Evolutionary conservation across 2,113 vertebrate genomes (phyloP).

Genomic region (Leuciscus idus): DNA sequence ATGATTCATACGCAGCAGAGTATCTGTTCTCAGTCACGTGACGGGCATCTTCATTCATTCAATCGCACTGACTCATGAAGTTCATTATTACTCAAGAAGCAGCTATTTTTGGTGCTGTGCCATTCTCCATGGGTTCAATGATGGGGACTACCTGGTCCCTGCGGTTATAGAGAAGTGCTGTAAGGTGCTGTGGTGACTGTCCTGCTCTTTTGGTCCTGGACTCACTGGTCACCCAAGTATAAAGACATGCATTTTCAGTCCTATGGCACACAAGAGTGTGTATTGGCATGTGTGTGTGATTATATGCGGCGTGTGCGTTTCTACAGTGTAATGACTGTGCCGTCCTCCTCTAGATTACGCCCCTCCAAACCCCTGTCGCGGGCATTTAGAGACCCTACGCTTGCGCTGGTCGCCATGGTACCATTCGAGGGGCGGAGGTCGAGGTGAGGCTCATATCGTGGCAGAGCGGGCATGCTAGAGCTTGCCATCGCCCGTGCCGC

Average conservation of each 20-base stretch:
- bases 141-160: slow-evolving; percentile 23
- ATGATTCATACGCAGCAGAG: slow-evolving; percentile 30
- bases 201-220: slow-evolving; percentile 15
- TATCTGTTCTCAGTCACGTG: not conserved
- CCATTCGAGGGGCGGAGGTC: slow-evolving; percentile 84
- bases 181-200: slow-evolving; percentile 44
- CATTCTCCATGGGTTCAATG: slow-evolving; percentile 49
- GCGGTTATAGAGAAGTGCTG: slow-evolving; percentile 56
- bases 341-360: slow-evolving; percentile 89
- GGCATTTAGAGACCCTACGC: slow-evolving; percentile 67
- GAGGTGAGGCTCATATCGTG: slow-evolving; percentile 81
- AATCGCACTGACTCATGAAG: slow-evolving; percentile 15
- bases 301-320: slow-evolving; percentile 10
- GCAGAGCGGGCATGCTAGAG: slow-evolving; percentile 79
- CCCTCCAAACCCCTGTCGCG: slow-evolving; percentile 66
- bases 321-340: slow-evolving; percentile 95
- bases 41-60: slow-evolving; percentile 43
- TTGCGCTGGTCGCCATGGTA: slow-evolving; percentile 71
- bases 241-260: slow-evolving; percentile 40
- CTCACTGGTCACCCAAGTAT: not conserved
- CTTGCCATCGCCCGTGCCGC: slow-evolving; percentile 47
- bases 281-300: slow-evolving; percentile 36
- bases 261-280: slow-evolving; percentile 66
- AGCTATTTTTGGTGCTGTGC: slow-evolving; percentile 39
- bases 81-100: slow-evolving; percentile 35